A percentile compares a stretch with the other conserved stretches of the same genome.
Evolutionary conservation across 2,888 invertebrate species (phyloP).

Genomic region (Microdon myrmicae): DNA sequence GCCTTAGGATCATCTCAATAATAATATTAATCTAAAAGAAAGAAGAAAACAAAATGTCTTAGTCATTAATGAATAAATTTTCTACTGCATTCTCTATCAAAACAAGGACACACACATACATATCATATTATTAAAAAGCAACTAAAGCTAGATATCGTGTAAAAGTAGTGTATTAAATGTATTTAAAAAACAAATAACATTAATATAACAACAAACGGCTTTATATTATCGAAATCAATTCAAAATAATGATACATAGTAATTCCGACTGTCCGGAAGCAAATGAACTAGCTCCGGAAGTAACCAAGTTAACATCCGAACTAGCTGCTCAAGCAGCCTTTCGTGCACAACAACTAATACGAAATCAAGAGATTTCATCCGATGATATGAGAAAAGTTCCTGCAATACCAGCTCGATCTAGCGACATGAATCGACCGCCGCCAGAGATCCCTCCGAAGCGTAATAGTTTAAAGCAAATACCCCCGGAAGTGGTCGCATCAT

Average conservation of each 20-base stretch:
- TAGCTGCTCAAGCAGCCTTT: slow-evolving; percentile 66
- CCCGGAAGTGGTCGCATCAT: slow-evolving; percentile 55
- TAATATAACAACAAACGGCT: too few species aligned
- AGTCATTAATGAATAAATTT: too few species aligned
- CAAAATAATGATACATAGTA: slow-evolving; percentile 57
- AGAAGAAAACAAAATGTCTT: too few species aligned
- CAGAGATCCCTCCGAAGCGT: slow-evolving; percentile 67
- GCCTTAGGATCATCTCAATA: too few species aligned
- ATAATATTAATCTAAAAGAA: too few species aligned
- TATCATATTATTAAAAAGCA: too few species aligned
- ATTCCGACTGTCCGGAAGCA: slow-evolving; percentile 47
- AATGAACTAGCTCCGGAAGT: slow-evolving; percentile 64
- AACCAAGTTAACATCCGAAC: slow-evolving; percentile 64
- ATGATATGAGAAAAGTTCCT: slow-evolving; percentile 60
- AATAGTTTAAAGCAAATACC: slow-evolving; percentile 62
- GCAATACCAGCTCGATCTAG: slow-evolving; percentile 65
- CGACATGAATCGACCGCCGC: slow-evolving; percentile 61
- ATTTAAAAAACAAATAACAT: not conserved
- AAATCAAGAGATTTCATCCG: slow-evolving; percentile 61
- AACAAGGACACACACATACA: too few species aligned
- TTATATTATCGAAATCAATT: too few species aligned
- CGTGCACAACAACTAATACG: slow-evolving; percentile 64
- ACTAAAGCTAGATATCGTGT: too few species aligned
- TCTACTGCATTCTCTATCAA: too few species aligned
- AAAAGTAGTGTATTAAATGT: too few species aligned